Conservation (phyloP, 2,888 invertebrate species). For the Saturnia japonica region DNA sequence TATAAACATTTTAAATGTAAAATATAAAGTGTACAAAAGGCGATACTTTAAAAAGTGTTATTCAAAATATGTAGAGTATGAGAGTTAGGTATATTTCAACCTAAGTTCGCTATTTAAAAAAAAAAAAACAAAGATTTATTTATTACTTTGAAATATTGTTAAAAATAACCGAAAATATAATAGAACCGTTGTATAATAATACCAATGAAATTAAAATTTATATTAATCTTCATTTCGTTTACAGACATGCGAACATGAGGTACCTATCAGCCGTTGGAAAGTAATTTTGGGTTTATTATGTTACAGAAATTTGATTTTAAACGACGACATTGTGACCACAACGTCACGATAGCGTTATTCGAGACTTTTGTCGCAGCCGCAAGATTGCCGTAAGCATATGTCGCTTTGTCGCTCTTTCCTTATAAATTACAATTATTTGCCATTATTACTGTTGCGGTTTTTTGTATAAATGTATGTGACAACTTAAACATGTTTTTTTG, state of each 20-base stretch:
- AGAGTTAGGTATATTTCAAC: too few relatives aligned
- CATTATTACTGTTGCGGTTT: conserved; percentile 70
- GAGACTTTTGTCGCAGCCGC: conserved; percentile 61
- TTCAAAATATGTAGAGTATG: too few relatives aligned
- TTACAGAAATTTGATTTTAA: conserved; percentile 75
- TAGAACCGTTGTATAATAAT: conserved; percentile 6
- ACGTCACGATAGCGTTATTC: conserved; percentile 66
- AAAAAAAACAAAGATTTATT: too few relatives aligned
- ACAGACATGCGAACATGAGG: conserved; percentile 45
- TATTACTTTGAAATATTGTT: too few relatives aligned
- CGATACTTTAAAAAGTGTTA: too few relatives aligned
- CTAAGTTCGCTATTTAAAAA: too few relatives aligned
- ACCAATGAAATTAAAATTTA: conserved; percentile 36
- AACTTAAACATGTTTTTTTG: conserved; percentile 62
- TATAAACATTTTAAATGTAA: too few relatives aligned
- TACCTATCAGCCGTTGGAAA: conserved; percentile 51
- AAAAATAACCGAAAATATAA: conserved; percentile 25
- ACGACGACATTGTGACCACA: conserved; percentile 74
- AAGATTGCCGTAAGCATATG: conserved; percentile 80
- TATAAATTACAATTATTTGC: conserved; percentile 73
- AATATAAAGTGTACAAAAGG: too few relatives aligned
- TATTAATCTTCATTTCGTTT: conserved; percentile 49
- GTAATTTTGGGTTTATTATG: conserved; percentile 59
- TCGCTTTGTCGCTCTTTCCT: conserved; percentile 76
- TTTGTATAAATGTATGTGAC: conserved; percentile 36